Evolutionary conservation across 2,888 invertebrate genomes (phyloP).

Genomic region (Mellilla xanthometata): DNA sequence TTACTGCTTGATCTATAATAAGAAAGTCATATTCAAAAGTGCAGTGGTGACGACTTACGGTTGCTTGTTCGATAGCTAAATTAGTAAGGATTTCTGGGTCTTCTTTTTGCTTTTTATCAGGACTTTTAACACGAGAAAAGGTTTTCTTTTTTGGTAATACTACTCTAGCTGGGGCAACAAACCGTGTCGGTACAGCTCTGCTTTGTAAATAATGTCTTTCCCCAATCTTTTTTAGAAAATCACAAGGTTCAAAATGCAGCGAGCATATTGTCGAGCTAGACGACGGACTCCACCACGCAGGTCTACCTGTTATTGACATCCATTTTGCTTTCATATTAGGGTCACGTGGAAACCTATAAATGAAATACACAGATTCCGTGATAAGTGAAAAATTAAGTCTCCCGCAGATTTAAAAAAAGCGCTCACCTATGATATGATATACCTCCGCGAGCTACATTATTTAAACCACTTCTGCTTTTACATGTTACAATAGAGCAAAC

Average conservation of each 20-base stretch:
- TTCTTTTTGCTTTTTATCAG: too few relatives aligned
- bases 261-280: slow-evolving; percentile 15
- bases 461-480: slow-evolving; percentile 8
- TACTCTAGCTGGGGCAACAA: too few relatives aligned
- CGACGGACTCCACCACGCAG: slow-evolving; percentile 5
- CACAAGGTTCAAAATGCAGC: slow-evolving; percentile 7
- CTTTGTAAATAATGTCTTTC: slow-evolving; percentile 7
- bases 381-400: too few relatives aligned
- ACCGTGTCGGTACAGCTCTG: neutral
- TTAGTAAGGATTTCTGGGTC: too few relatives aligned
- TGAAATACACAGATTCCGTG: too few relatives aligned
- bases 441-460: slow-evolving; percentile 10
- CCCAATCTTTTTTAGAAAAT: slow-evolving; percentile 12
- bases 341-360: slow-evolving; percentile 14
- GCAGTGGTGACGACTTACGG: too few relatives aligned
- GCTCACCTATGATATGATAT: slow-evolving; percentile 20
- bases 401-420: too few relatives aligned
- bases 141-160: too few relatives aligned
- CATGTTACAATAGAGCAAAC: slow-evolving; percentile 8
- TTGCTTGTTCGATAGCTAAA: too few relatives aligned
- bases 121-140: too few relatives aligned
- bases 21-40: too few relatives aligned
- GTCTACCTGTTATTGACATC: slow-evolving; percentile 11
- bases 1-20: too few relatives aligned
- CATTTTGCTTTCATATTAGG: slow-evolving; percentile 5